phyloP scores from a whole-genome alignment of 2,888 invertebrate genomes.

The Tortricodes alternella region DNA sequence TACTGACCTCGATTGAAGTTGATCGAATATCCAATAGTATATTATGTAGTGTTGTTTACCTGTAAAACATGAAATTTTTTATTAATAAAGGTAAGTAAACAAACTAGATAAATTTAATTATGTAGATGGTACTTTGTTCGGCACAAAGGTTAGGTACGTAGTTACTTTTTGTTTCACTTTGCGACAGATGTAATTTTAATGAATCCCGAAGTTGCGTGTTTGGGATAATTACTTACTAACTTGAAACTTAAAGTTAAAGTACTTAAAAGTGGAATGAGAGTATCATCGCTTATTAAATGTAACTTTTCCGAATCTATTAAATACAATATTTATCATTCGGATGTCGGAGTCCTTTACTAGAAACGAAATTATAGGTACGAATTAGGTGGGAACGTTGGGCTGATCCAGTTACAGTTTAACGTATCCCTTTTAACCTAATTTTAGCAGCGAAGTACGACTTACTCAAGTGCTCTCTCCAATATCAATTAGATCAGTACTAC shows the following conservation, averaged over 20 bases:
- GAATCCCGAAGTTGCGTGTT: conserved; percentile 11
- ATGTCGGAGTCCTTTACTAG: conserved; percentile 18
- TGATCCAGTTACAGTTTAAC: conserved; percentile 19
- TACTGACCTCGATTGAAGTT: conserved; percentile 44
- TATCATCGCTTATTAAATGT: conserved; percentile 21
- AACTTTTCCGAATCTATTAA: conserved; percentile 5
- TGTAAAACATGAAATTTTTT: conserved; percentile 55
- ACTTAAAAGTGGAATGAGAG: conserved; percentile 7
- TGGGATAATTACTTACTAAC: conserved; percentile 19
- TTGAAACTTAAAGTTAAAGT: conserved; percentile 7
- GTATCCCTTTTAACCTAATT: conserved; percentile 20
- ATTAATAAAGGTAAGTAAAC: conserved; percentile 38
- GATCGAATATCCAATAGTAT: conserved; percentile 26
- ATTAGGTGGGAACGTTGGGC: conserved; percentile 20
- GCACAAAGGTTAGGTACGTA: neutral
- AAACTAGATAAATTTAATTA: conserved; percentile 21
- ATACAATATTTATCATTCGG: conserved; percentile 10
- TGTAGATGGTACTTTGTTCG: neutral
- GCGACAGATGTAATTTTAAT: conserved; percentile 4
- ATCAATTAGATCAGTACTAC: neutral
- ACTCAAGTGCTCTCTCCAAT: neutral
- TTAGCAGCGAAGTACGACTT: conserved; percentile 3
- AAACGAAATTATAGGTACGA: conserved; percentile 19
- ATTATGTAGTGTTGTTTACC: conserved; percentile 56
- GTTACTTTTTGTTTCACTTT: conserved; percentile 18